Base-by-base conservation (phyloP, 2,888 invertebrate species). In the Temnothorax ravouxi region DNA sequence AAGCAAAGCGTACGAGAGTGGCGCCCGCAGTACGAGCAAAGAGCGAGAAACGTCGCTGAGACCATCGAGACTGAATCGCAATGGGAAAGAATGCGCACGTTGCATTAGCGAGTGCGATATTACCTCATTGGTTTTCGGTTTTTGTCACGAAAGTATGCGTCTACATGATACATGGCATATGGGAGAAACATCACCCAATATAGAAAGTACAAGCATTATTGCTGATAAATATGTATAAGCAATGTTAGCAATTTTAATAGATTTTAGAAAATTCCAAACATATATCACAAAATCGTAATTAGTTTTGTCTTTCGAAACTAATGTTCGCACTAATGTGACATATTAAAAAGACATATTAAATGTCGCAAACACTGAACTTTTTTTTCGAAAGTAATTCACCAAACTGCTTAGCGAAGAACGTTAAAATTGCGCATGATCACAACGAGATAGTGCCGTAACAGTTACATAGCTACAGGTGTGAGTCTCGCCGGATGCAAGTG, bases 401-500 rank as follows among this genome's bases (percentile, higher is more conserved):
- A 25, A 44, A 50, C 21, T 52, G 25, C 3, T 64, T 15, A 18
- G 4, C 25, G 18, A 34, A 21, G 25, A 64, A 52, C 25, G 2
- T 38, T 66, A 47, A 76, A 76, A 76, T 41, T 41, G 29, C 5
- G 13, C n/a, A 1, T 38, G 41, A 52, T 76, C 25, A 1, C 8
- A 25, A 6, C 25, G 50, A 52, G 52, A 76, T 67, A 67, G 41
- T 18, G 54, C n/a, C 38, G 41, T 54, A 56, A 50, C 69, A 83
- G 66, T 50, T 64, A 64, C 52, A 62, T 25, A 84, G 54, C 61
- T 83, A 85, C 75, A 81, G 84, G 86, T 83, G 86, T 61, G 71
- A 67, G 59, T 9, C 69, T 71, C 69, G 83, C 44, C 67, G 74
- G 50, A 50, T 66, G 74, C 64, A 54, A 72, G 85, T 77, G 82